Evolutionary conservation across 2,888 invertebrate species (phyloP), one percentile per base, ranked within the genome.

Genomic region (Trachelus stipa): DNA sequence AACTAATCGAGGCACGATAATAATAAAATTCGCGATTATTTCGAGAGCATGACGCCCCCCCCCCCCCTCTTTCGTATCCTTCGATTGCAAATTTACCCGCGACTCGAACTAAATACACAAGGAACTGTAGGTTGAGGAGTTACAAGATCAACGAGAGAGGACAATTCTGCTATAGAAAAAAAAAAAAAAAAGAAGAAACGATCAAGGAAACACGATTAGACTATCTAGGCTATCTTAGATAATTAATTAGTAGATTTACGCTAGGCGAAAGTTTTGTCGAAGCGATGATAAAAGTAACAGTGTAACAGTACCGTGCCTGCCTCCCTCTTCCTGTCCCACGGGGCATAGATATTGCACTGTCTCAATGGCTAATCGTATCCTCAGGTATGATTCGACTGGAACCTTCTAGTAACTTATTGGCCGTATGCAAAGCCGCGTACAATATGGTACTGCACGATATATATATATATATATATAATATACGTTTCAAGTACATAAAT

Each of bases 321-420:
- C 1, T 40, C 23, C 4, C 40, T 4, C 15, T 40, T 23, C 9
- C 40, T 37, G 56, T 56, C 81, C 73, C 76, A 69, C 33, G 79
- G 76, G 79, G 76, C 69, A 79, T 75, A 80, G 77, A 79, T 87
- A 87, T 88, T 88, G 86, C 86, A 88, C 87, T 86, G 83, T 82
- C 83, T 84, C 81, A 83, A 85, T 84, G 87, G 86, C 86, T 83
- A 83, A 40, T 80, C 84, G 82, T 83, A 83, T 83, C 82, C 78
- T 85, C 86, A 83, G 82, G 82, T 81, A 81, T 78, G 76, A 77
- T 78, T 82, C 83, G 82, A 84, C 83, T 82, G 78, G 78, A 33
- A 15, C 74, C 75, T 75, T 83, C 80, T 80, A 81, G 80, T 83
- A 81, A 82, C 84, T 80, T 83, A 74, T 81, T 76, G 76, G 15